phyloP scores from a whole-genome alignment of 2,113 vertebrate species.

The Mus pahari region DNA sequence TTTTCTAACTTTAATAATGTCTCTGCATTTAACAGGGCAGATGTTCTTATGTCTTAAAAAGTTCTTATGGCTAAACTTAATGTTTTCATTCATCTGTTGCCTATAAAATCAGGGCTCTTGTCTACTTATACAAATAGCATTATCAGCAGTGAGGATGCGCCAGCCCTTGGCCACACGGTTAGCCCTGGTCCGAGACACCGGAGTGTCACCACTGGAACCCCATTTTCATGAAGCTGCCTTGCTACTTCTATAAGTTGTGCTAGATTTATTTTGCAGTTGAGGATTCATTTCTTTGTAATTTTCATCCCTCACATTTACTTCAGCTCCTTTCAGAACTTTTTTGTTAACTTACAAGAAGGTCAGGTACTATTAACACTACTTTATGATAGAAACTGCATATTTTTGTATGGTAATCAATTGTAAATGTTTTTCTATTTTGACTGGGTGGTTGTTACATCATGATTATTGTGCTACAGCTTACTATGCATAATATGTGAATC shows the following conservation, averaged over 20 bases:
- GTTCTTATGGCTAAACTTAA: neutral
- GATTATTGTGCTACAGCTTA: slow-evolving; percentile 54
- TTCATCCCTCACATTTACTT: slow-evolving; percentile 54
- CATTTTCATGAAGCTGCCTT: slow-evolving; percentile 73
- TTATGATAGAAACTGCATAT: slow-evolving; percentile 74
- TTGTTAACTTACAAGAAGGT: slow-evolving; percentile 55
- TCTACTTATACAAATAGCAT: neutral
- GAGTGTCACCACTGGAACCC: neutral
- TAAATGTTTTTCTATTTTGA: slow-evolving; percentile 47
- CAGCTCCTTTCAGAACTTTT: slow-evolving; percentile 18
- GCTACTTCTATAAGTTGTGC: slow-evolving; percentile 55
- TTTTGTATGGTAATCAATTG: slow-evolving; percentile 72
- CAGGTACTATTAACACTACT: slow-evolving; percentile 77
- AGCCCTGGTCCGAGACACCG: neutral
- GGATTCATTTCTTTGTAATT: neutral
- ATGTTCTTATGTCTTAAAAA: slow-evolving; percentile 44
- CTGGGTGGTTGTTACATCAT: slow-evolving; percentile 54
- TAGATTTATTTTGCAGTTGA: neutral
- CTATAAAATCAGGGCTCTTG: slow-evolving; percentile 52
- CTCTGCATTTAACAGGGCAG: neutral
- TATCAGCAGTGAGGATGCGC: neutral
- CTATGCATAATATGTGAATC: slow-evolving; percentile 26
- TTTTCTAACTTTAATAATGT: slow-evolving; percentile 20
- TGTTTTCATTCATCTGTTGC: neutral
- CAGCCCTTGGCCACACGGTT: neutral